Percentiles rank a stretch among this genome's conserved stretches.
Conservation (phyloP, 2,888 invertebrate genomes). For the Oscheius sp. region DNA sequence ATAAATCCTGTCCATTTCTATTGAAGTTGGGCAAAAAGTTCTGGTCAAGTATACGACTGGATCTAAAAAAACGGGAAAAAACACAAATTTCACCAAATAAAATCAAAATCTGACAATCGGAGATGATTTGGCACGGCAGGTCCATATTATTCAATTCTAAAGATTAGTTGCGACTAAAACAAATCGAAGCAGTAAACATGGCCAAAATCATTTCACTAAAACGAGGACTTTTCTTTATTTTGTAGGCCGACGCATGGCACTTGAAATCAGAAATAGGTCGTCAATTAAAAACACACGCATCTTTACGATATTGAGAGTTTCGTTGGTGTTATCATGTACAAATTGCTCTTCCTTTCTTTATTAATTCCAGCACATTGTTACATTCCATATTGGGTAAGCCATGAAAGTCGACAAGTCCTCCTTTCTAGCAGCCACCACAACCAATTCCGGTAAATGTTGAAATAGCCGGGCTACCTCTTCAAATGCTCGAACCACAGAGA, state of each 20-base stretch:
- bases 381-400: conserved; percentile 1
- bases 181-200: too few species aligned
- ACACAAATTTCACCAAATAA: too few species aligned
- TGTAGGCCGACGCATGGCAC: background rate
- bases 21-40: too few species aligned
- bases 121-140: too few species aligned
- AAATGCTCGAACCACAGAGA: background rate
- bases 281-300: background rate
- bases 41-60: too few species aligned
- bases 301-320: background rate
- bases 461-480: background rate
- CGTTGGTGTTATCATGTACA: background rate
- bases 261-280: conserved; percentile 4
- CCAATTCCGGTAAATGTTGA: background rate
- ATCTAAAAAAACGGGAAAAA: too few species aligned
- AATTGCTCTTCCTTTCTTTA: background rate
- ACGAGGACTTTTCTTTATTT: background rate
- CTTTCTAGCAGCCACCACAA: background rate
- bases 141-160: too few species aligned
- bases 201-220: conserved; percentile 4
- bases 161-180: too few species aligned
- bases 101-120: too few species aligned
- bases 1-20: background rate
- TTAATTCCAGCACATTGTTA: background rate
- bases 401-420: background rate